phyloP scores from a whole-genome alignment of 1,140 invertebrate species.

The Pseudoatta argentina region DNA sequence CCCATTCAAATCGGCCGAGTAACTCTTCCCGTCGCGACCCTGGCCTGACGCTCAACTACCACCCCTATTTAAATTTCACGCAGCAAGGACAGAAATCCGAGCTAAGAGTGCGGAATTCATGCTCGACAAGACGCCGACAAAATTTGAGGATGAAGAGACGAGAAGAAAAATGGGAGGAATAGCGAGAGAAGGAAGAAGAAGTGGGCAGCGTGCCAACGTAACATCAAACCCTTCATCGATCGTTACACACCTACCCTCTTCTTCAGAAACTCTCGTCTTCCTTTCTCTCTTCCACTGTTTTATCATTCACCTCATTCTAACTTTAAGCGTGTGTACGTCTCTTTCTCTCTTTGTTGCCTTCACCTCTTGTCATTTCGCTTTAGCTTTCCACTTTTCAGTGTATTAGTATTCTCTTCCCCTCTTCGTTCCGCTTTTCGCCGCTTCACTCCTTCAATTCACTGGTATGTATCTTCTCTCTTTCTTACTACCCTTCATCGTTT shows the following conservation, averaged over 20 bases:
- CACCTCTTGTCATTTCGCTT: not conserved
- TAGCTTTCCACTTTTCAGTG: not conserved
- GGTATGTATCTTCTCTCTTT: conserved; percentile 18
- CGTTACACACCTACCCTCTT: conserved; percentile 51
- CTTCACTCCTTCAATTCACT: not conserved
- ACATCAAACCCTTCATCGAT: conserved; percentile 72
- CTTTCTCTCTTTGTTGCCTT: not conserved
- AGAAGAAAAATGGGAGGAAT: conserved; percentile 6
- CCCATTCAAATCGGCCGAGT: conserved; percentile 66
- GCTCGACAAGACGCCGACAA: conserved; percentile 63
- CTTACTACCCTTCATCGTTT: not conserved
- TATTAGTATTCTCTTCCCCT: not conserved
- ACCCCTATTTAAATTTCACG: conserved; percentile 54
- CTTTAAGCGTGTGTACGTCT: not conserved
- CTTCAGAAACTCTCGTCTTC: conserved; percentile 13
- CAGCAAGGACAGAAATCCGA: conserved; percentile 38
- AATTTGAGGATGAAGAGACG: conserved; percentile 65
- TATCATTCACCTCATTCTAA: not conserved
- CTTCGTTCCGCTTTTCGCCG: not conserved
- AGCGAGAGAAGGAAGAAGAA: conserved; percentile 22
- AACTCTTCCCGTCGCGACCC: conserved; percentile 48
- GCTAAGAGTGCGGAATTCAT: conserved; percentile 67
- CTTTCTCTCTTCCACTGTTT: not conserved
- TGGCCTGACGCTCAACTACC: conserved; percentile 53
- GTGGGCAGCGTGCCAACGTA: conserved; percentile 72